A percentile compares a stretch with the other conserved stretches of the same genome.
Conservation (phyloP, 1,140 invertebrate species). For the Drosophila gunungcola region DNA sequence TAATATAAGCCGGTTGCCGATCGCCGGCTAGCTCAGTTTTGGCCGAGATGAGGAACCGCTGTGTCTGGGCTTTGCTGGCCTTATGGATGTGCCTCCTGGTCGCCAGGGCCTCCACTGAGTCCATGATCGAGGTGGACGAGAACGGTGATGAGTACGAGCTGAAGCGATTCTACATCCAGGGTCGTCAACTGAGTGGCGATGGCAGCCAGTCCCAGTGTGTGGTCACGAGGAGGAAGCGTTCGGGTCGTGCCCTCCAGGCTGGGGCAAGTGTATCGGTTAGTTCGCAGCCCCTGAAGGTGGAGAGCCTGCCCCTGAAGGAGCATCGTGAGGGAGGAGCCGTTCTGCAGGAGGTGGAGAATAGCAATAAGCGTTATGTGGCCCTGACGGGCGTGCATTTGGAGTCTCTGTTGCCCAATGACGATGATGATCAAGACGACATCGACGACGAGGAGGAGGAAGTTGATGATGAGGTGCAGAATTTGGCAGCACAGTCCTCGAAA, state of each 20-base stretch:
- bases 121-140: constrained; percentile 76
- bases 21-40: constrained; percentile 52
- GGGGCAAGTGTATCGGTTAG: constrained; percentile 28
- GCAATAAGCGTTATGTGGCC: constrained; percentile 61
- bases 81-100: constrained; percentile 49
- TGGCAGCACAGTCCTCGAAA: constrained; percentile 6
- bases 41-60: constrained; percentile 57
- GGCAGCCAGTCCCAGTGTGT: constrained; percentile 78
- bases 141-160: constrained; percentile 78
- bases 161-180: constrained; percentile 76
- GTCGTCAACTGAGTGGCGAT: constrained; percentile 63
- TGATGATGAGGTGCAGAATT: constrained; percentile 9
- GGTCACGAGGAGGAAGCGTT: constrained; percentile 68
- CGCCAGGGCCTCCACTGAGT: constrained; percentile 38
- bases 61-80: constrained; percentile 35
- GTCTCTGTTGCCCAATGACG: constrained; percentile 17
- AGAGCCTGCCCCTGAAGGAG: constrained; percentile 23
- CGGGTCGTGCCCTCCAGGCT: constrained; percentile 18
- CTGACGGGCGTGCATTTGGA: constrained; percentile 44
- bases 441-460: constrained; percentile 24
- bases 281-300: constrained; percentile 53
- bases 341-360: constrained; percentile 4
- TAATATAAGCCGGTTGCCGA: constrained; percentile 61
- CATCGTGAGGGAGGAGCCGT: constrained; percentile 43
- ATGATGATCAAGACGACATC: background rate